phyloP scores from a whole-genome alignment of 2,797 vertebrate species.

The Melanogrammus aeglefinus region DNA sequence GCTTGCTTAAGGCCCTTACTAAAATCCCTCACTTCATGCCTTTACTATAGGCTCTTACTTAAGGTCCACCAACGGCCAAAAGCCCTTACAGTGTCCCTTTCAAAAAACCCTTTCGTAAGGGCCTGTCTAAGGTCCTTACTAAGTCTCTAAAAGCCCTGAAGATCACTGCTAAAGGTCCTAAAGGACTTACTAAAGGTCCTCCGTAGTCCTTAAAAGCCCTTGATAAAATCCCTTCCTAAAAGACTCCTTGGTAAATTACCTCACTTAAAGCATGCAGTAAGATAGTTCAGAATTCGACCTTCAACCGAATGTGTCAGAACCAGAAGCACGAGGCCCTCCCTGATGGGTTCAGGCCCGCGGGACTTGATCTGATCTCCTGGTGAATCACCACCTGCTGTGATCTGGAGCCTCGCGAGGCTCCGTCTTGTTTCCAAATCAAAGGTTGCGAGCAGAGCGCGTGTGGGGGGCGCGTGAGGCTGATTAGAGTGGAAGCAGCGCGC shows the following conservation, averaged over 20 bases:
- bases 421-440: conserved; percentile 7
- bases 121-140: not conserved
- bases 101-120: not conserved
- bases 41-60: not conserved
- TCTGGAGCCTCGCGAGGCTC: not conserved
- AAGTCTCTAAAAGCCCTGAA: not conserved
- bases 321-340: not conserved
- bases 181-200: not conserved
- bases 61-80: not conserved
- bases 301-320: not conserved
- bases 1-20: not conserved
- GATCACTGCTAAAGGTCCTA: not conserved
- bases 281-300: not conserved
- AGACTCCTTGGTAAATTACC: not conserved
- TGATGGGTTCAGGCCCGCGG: not conserved
- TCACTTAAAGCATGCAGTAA: not conserved
- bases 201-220: not conserved
- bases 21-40: not conserved
- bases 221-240: not conserved
- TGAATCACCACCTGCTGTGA: not conserved
- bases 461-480: not conserved
- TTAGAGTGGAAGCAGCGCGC: conserved; percentile 3
- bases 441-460: not conserved
- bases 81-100: not conserved
- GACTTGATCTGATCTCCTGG: not conserved